These are phyloP conservation scores for Eurytoma californica DNA, from an alignment of 2,888 invertebrate genomes.

Conservation along the genomic window DNA sequence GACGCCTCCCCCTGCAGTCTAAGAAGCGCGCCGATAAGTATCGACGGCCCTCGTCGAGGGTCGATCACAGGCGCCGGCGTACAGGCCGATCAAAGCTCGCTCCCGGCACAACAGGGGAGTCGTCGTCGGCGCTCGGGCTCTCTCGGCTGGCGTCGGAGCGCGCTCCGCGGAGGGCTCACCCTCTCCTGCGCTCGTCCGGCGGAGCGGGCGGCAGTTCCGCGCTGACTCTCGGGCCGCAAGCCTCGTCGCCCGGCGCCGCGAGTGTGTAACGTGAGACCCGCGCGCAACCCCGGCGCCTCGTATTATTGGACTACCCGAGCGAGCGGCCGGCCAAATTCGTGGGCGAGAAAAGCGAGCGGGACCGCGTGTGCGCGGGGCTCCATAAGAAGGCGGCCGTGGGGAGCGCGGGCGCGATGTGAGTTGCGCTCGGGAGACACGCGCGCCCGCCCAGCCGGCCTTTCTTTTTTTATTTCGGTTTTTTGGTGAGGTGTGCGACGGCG, in stretches of 20 bases:
- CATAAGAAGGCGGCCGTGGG: no score
- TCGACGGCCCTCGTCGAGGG: no score
- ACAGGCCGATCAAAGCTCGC: background rate
- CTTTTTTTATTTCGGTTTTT: no score
- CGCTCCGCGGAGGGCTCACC: slow-evolving; percentile 14
- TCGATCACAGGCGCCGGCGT: slow-evolving; percentile 3
- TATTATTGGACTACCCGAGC: slow-evolving; percentile 30
- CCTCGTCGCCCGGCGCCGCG: slow-evolving; percentile 22
- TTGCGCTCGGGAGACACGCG: background rate
- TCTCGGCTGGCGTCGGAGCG: background rate
- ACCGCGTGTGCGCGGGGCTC: background rate
- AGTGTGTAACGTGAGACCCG: slow-evolving; percentile 29
- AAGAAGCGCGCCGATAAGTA: no score
- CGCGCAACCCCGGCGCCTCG: background rate
- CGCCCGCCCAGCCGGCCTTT: background rate
- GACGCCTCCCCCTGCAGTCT: no score
- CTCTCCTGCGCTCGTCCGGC: background rate
- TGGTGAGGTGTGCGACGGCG: no score
- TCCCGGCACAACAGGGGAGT: background rate
- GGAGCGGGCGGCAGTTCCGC: slow-evolving; percentile 30
- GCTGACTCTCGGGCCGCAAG: slow-evolving; percentile 42
- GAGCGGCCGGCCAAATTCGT: background rate
- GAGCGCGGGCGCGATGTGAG: background rate
- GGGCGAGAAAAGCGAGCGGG: background rate
- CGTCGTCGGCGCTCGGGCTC: background rate